Evolutionary conservation across 2,888 invertebrate species (phyloP).

Genomic region (Ophraella communa): DNA sequence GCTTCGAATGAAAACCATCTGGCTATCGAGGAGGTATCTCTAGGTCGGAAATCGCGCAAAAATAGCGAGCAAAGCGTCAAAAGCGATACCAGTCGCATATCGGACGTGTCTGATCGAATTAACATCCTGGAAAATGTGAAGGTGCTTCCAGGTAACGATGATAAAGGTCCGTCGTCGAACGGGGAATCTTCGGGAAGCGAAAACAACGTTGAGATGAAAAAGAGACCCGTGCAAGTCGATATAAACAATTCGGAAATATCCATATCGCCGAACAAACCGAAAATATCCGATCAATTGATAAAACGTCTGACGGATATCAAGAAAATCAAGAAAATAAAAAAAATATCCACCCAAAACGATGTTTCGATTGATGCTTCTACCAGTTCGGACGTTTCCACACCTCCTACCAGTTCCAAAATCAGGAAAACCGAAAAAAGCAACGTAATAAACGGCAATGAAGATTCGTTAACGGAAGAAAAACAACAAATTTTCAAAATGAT

Average conservation of each 20-base stretch:
- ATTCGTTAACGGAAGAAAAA: not conserved
- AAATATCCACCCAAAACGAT: not conserved
- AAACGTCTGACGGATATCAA: slow-evolving; percentile 49
- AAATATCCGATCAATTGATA: slow-evolving; percentile 54
- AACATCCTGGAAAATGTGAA: slow-evolving; percentile 52
- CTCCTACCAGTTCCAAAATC: not conserved
- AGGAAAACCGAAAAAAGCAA: no score
- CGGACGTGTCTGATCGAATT: slow-evolving; percentile 50
- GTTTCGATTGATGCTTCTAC: no score
- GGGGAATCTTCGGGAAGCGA: slow-evolving; percentile 39
- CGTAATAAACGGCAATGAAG: no score
- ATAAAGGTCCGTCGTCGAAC: slow-evolving; percentile 40
- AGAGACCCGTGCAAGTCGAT: slow-evolving; percentile 50
- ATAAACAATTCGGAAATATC: slow-evolving; percentile 48
- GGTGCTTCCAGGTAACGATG: slow-evolving; percentile 47
- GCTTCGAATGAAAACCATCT: slow-evolving; percentile 32
- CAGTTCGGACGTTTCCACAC: not conserved
- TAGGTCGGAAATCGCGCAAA: slow-evolving; percentile 40
- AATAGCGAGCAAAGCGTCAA: slow-evolving; percentile 48
- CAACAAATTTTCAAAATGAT: slow-evolving; percentile 9
- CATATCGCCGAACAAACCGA: slow-evolving; percentile 51
- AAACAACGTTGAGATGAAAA: slow-evolving; percentile 39
- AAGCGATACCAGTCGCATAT: slow-evolving; percentile 48
- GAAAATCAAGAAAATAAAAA: slow-evolving; percentile 32
- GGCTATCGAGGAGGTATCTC: slow-evolving; percentile 29